Percentiles rank a stretch among this genome's conserved stretches.
Conservation (phyloP, 1,140 invertebrate species). For the Cydia amplana region DNA sequence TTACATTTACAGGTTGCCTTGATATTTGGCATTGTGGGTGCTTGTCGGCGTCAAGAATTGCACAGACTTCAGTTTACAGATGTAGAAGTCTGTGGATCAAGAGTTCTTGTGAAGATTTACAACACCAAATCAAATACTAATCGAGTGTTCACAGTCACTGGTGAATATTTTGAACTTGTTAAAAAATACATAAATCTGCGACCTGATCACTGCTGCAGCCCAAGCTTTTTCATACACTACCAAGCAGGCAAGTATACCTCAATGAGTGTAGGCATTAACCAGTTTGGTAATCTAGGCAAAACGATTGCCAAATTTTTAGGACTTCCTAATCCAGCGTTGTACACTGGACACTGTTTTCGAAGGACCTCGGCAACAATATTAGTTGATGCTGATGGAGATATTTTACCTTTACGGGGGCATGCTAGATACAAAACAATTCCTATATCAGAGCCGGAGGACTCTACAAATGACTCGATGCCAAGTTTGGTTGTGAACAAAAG, state of each 20-base stretch:
- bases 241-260: background rate
- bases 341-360: conserved; percentile 7
- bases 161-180: conserved; percentile 2
- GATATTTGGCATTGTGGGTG: conserved; percentile 18
- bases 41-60: conserved; percentile 2
- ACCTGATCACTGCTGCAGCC: background rate
- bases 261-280: conserved; percentile 6
- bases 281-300: conserved; percentile 1
- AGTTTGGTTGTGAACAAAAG: background rate
- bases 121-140: background rate
- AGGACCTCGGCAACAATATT: background rate
- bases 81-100: background rate
- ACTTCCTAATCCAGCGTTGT: background rate
- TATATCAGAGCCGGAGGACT: background rate
- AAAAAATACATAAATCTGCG: conserved; percentile 1
- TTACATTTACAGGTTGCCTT: conserved; percentile 4
- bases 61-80: background rate
- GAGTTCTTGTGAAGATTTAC: background rate
- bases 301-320: background rate
- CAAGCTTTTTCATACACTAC: background rate
- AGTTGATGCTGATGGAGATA: conserved; percentile 2
- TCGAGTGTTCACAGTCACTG: background rate
- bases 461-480: background rate
- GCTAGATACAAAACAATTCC: background rate
- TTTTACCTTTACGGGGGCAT: conserved; percentile 3